phyloP scores from a whole-genome alignment of 2,113 vertebrate genomes.

The Excalfactoria chinensis region DNA sequence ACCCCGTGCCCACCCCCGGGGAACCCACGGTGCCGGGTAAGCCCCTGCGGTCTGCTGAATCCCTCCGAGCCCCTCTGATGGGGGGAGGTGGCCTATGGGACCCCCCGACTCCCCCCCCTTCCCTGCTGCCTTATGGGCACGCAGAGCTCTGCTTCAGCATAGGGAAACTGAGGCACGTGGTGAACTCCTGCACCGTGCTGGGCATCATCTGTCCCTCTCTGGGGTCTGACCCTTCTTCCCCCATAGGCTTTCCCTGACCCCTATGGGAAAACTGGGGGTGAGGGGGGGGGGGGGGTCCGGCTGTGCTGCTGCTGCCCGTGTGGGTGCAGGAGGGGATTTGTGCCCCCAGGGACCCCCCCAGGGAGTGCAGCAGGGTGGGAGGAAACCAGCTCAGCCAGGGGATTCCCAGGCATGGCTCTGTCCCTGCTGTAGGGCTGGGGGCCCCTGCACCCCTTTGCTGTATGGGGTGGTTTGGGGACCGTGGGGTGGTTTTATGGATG shows the following conservation, averaged over 20 bases:
- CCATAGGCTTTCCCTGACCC: not conserved
- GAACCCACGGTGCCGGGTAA: not conserved
- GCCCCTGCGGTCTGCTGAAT: not conserved
- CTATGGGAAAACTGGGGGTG: not conserved
- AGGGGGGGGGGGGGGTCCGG: not conserved
- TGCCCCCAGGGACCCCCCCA: not conserved
- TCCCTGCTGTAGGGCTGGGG: not conserved
- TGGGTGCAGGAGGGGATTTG: not conserved
- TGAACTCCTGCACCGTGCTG: not conserved
- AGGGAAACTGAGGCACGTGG: conserved; percentile 17
- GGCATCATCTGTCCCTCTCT: not conserved
- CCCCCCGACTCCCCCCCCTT: no score
- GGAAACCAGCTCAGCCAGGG: not conserved
- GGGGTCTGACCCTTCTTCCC: no score
- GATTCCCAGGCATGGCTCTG: not conserved
- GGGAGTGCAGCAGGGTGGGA: not conserved
- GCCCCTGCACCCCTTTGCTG: not conserved
- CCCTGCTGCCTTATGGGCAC: rapidly evolving
- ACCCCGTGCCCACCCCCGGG: not conserved
- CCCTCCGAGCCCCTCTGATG: not conserved
- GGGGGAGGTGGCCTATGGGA: not conserved
- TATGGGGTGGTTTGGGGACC: no score
- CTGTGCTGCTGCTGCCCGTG: not conserved
- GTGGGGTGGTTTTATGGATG: not conserved
- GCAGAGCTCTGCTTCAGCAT: not conserved